Evolutionary conservation across 2,113 vertebrate species (phyloP), one percentile per base, ranked within the genome.

Genomic region (Formicarius rufipectus): DNA sequence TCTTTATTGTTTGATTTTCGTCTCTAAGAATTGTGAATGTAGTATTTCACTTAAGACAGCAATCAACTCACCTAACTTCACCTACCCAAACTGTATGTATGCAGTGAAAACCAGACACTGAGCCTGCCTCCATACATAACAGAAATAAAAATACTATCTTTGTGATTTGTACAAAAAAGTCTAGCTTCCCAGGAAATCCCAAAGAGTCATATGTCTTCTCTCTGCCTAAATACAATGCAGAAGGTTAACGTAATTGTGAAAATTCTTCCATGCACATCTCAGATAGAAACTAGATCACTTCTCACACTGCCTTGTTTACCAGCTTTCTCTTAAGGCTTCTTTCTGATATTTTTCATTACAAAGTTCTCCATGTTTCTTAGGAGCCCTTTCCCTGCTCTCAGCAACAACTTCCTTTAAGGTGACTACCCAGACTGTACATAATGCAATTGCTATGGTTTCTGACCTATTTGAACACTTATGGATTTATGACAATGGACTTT

Each of bases 41-140:
- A 40, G 1, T 42, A 49, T 73, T 88, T 84, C 8, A 69, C 11
- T 58, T 39, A 11, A 47, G 66, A 72, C 44, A 1, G 3, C 11
- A 77, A 87, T 12, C n/a, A 49, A 42, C 7, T 74, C 5, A 3
- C 3, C 2, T 58, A 50, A 63, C 1, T 78, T 53, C 31, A 63
- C 8, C 28, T 28, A 6, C 23, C 47, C 6, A 9, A 69, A 64
- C 31, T 0, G 0, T 25, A 39, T 1, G 4, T 8, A 56, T 11
- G 7, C 10, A 75, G 16, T 9, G 37, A 30, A 88, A 88, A 82
- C 7, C 30, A 64, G 44, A 3, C 25, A 85, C 31, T 19, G 7
- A 72, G 14, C 3, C 3, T 69, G 21, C 14, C 23, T 68, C 16
- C 52, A 25, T 23, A 47, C 5, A n/a, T 1, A 83, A 20, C 3